Evolutionary conservation across 2,113 vertebrate species (phyloP).

Genomic region (Colinus virginianus): DNA sequence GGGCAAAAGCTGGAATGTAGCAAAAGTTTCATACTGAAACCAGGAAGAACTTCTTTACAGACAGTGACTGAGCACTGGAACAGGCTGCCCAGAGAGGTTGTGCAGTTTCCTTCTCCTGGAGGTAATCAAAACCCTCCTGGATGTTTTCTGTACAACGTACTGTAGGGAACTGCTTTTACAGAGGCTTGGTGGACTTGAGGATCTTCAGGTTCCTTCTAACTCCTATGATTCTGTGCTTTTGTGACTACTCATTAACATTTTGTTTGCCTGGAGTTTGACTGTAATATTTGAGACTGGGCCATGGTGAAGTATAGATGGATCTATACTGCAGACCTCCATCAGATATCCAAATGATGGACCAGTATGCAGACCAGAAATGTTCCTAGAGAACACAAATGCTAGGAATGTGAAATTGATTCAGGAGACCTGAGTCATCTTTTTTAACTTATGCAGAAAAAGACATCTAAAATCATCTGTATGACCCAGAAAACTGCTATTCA

Average conservation of each 20-base stretch:
- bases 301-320: neutral
- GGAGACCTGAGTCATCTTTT: neutral
- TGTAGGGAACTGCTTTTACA: no score
- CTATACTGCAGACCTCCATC: neutral
- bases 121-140: no score
- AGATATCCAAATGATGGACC: neutral
- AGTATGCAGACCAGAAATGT: neutral
- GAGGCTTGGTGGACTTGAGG: no score
- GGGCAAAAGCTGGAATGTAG: no score
- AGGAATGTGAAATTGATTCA: neutral
- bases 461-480: neutral
- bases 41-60: no score
- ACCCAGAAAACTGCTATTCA: neutral
- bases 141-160: no score
- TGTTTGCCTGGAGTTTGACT: neutral
- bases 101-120: no score
- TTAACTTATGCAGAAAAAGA: neutral
- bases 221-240: no score
- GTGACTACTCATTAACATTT: neutral
- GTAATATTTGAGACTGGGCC: neutral
- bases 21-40: no score
- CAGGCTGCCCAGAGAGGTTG: no score
- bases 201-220: no score
- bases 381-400: neutral
- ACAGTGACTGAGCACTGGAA: no score